phyloP scores from a whole-genome alignment of 2,888 invertebrate species.

The Panzeria rudis region DNA sequence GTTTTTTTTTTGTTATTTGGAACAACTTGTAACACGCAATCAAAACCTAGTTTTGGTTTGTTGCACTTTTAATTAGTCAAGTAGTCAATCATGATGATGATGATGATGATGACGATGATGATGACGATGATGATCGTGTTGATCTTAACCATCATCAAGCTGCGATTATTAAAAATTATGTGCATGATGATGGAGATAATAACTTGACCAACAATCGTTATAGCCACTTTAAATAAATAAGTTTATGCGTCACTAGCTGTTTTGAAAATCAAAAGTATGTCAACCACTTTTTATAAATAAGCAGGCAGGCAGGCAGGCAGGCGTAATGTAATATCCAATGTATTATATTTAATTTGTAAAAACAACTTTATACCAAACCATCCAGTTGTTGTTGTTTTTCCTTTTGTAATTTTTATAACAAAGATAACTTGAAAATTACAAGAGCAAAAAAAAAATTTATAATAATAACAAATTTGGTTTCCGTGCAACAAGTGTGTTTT shows the following conservation, averaged over 20 bases:
- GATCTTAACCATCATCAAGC: conserved; percentile 6
- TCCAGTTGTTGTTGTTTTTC: conserved; percentile 62
- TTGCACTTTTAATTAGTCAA: conserved; percentile 72
- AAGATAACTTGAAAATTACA: conserved; percentile 1
- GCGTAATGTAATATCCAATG: conserved; percentile 44
- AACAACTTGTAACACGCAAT: conserved; percentile 46
- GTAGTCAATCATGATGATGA: neutral
- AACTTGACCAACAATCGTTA: conserved; percentile 18
- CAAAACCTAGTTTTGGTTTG: conserved; percentile 70
- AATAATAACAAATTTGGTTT: neutral
- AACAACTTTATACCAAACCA: conserved; percentile 49
- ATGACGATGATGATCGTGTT: conserved; percentile 5
- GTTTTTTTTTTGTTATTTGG: neutral
- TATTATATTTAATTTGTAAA: conserved; percentile 39
- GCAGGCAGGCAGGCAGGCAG: too few species aligned
- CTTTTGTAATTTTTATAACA: neutral
- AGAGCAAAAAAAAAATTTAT: neutral
- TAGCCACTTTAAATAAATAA: conserved; percentile 11
- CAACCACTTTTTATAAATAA: conserved; percentile 66
- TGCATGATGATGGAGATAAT: conserved; percentile 5
- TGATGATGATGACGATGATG: neutral
- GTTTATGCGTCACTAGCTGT: conserved; percentile 26
- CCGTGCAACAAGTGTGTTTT: neutral
- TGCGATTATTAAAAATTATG: conserved; percentile 10
- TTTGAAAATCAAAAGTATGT: conserved; percentile 70